These are phyloP conservation scores for Acinonyx jubatus DNA, from an alignment of 2,113 vertebrate species.

Conservation along the genomic window DNA sequence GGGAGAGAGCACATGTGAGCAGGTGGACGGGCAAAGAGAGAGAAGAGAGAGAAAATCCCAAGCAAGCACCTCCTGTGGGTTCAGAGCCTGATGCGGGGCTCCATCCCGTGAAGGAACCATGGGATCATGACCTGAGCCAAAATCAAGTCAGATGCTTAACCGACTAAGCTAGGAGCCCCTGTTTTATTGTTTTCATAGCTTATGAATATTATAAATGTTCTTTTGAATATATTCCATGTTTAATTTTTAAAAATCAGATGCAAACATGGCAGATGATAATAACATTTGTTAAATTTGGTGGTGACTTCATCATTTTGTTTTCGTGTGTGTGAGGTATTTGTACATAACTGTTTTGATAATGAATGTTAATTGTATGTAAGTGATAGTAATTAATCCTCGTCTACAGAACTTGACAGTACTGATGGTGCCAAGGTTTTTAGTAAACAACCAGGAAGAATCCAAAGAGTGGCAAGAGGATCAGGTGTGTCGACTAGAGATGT, in stretches of 20 bases:
- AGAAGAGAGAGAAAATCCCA: no score
- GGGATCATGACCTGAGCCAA: no score
- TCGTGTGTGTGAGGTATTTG: neutral
- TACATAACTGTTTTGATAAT: conserved; percentile 32
- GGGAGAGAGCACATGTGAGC: no score
- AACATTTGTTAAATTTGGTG: conserved; percentile 49
- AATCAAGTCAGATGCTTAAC: no score
- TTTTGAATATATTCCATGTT: conserved; percentile 30
- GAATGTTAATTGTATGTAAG: neutral
- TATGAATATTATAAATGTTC: neutral
- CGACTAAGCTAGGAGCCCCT: no score
- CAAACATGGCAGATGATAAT: neutral
- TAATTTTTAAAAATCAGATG: conserved; percentile 37
- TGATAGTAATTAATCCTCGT: conserved; percentile 29
- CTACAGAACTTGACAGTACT: conserved; percentile 96
- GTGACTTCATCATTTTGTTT: conserved; percentile 27
- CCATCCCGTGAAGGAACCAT: no score
- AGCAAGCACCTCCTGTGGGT: no score
- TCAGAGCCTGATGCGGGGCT: no score
- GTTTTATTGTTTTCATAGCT: conserved; percentile 7
- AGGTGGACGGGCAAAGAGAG: no score
- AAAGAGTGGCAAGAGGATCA: conserved; percentile 96
- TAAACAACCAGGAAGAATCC: conserved; percentile 97
- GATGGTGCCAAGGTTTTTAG: conserved; percentile 99
- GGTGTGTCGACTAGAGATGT: conserved; percentile 97